Evolutionary conservation across 2,113 vertebrate genomes (phyloP).

Genomic region (Aptenodytes patagonicus): DNA sequence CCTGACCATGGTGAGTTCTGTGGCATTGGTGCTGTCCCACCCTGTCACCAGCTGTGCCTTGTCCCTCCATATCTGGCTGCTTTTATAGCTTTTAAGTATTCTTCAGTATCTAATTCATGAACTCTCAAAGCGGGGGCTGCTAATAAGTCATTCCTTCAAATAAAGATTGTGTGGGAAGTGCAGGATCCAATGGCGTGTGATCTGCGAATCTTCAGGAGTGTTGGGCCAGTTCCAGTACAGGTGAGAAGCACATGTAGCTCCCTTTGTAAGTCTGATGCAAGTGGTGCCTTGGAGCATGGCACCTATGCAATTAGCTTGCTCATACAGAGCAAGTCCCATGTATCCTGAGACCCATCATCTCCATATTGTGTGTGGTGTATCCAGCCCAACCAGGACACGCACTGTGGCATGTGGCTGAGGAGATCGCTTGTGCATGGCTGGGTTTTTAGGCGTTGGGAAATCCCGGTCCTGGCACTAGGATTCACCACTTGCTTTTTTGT

Average conservation of each 20-base stretch:
- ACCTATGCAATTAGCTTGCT: background rate
- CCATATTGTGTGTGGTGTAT: accelerated
- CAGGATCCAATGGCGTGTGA: background rate
- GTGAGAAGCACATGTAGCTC: background rate
- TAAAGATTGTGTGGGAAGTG: background rate
- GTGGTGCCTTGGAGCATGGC: background rate
- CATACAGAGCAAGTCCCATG: accelerated
- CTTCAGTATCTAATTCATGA: background rate
- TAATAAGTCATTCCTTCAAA: background rate
- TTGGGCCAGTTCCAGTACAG: background rate
- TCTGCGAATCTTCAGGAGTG: background rate
- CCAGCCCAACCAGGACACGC: background rate
- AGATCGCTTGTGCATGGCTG: background rate
- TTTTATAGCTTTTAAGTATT: background rate
- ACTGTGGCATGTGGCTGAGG: background rate
- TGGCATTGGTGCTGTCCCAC: background rate
- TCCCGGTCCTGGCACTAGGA: background rate
- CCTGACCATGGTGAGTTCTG: background rate
- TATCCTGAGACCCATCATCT: too few species aligned
- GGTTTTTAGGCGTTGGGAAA: background rate
- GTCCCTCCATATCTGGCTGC: background rate
- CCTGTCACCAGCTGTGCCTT: background rate
- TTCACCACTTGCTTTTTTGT: background rate
- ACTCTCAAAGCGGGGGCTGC: background rate
- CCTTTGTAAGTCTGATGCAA: background rate